A percentile compares a stretch with the other conserved stretches of the same genome.
phyloP scores from a whole-genome alignment of 2,113 vertebrate genomes.

The Ctenomys sociabilis region DNA sequence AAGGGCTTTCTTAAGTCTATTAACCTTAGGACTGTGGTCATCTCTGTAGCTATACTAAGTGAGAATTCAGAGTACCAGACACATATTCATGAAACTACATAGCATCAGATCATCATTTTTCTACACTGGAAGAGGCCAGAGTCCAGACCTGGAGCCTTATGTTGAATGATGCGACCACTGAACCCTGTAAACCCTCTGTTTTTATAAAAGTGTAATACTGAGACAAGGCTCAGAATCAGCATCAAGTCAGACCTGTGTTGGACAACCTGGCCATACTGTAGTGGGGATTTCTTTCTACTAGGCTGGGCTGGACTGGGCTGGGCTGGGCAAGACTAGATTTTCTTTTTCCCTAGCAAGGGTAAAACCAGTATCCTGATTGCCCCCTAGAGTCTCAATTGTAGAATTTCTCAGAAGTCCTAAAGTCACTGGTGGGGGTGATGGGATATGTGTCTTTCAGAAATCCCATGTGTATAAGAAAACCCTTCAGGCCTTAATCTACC shows the following conservation, averaged over 20 bases:
- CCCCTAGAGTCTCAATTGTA: neutral
- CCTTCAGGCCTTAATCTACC: conserved; percentile 98
- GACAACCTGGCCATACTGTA: neutral
- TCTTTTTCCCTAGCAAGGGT: neutral
- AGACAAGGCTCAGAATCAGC: conserved; percentile 13
- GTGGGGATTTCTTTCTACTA: conserved; percentile 21
- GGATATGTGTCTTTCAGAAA: conserved; percentile 90
- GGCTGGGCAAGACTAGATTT: neutral
- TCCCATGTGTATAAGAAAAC: conserved; percentile 99
- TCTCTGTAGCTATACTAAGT: conserved; percentile 10
- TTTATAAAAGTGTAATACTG: conserved; percentile 11
- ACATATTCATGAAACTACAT: neutral
- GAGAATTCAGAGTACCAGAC: neutral
- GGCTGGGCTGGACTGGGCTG: neutral
- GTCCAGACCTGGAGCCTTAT: neutral
- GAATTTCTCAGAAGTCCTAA: neutral
- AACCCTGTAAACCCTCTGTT: neutral
- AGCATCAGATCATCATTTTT: conserved; percentile 1
- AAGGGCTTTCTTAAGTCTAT: neutral
- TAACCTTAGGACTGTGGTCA: neutral
- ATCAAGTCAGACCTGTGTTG: neutral
- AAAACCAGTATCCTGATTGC: neutral
- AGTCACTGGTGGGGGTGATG: conserved; percentile 29
- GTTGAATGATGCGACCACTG: neutral
- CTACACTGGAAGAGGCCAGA: neutral